A percentile compares a stretch with the other conserved stretches of the same genome.
Evolutionary conservation across 2,113 vertebrate genomes (phyloP).

Genomic region (Equus przewalskii): DNA sequence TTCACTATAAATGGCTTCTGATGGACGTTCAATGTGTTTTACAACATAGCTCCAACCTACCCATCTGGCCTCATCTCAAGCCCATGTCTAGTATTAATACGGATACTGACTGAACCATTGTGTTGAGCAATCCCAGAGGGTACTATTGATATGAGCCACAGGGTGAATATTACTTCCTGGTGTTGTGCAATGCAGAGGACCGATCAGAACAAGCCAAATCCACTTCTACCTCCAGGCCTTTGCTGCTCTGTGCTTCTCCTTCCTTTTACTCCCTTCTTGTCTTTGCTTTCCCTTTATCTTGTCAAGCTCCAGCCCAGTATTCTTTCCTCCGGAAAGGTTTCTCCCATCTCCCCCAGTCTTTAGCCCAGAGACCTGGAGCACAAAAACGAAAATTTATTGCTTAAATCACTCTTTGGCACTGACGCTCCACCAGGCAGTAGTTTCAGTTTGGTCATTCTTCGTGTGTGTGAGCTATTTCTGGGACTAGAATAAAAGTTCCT

Average conservation of each 20-base stretch:
- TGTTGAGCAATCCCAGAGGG: background rate
- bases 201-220: background rate
- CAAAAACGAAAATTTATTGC: background rate
- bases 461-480: background rate
- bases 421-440: background rate
- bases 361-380: background rate
- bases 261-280: background rate
- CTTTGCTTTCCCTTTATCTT: constrained; percentile 12
- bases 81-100: background rate
- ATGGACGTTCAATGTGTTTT: background rate
- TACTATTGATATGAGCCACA: background rate
- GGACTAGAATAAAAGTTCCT: constrained; percentile 6
- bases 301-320: background rate
- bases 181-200: background rate
- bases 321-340: background rate
- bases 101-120: background rate
- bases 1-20: background rate
- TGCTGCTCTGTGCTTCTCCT: background rate
- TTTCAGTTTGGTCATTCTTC: constrained; percentile 12
- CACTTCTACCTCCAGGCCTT: background rate
- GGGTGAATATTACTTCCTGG: background rate
- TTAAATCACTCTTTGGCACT: background rate
- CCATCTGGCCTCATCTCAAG: background rate
- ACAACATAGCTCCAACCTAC: background rate
- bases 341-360: background rate